These are phyloP conservation scores for Mimumesa dahlbomi DNA, from an alignment of 2,888 invertebrate species.

Conservation along the genomic window DNA sequence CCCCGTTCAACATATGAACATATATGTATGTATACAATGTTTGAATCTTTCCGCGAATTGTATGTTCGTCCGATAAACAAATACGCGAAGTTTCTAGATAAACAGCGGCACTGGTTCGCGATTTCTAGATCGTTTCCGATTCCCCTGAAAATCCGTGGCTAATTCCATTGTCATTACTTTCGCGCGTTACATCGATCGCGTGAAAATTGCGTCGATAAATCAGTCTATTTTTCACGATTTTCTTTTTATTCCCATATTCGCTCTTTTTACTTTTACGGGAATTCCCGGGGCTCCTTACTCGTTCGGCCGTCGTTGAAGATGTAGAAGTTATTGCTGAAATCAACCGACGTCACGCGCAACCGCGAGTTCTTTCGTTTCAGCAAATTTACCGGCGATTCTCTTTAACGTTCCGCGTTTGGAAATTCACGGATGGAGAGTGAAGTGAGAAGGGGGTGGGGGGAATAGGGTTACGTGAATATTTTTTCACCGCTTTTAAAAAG, in stretches of 20 bases:
- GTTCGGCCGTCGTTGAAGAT: slow-evolving; percentile 16
- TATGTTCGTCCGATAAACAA: no score
- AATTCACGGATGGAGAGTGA: not conserved
- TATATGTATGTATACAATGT: no score
- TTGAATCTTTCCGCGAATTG: no score
- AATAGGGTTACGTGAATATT: not conserved
- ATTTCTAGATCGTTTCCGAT: slow-evolving; percentile 13
- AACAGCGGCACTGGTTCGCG: not conserved
- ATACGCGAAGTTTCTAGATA: slow-evolving; percentile 1
- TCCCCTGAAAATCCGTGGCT: slow-evolving; percentile 9
- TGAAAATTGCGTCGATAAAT: slow-evolving; percentile 22
- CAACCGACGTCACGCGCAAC: slow-evolving; percentile 6
- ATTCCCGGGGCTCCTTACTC: slow-evolving; percentile 9
- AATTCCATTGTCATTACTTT: slow-evolving; percentile 21
- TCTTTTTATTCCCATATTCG: not conserved
- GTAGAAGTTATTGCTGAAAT: slow-evolving; percentile 13
- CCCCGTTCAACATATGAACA: no score
- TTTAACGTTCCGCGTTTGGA: not conserved
- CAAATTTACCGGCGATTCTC: slow-evolving; percentile 24
- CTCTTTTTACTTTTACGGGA: not conserved
- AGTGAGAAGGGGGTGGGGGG: not conserved
- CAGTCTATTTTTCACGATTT: not conserved
- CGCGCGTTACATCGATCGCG: slow-evolving; percentile 12
- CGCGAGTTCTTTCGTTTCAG: slow-evolving; percentile 21
- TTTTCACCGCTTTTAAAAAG: not conserved